Evolutionary conservation across 2,888 invertebrate species (phyloP).

Genomic region (Athalia circularis): DNA sequence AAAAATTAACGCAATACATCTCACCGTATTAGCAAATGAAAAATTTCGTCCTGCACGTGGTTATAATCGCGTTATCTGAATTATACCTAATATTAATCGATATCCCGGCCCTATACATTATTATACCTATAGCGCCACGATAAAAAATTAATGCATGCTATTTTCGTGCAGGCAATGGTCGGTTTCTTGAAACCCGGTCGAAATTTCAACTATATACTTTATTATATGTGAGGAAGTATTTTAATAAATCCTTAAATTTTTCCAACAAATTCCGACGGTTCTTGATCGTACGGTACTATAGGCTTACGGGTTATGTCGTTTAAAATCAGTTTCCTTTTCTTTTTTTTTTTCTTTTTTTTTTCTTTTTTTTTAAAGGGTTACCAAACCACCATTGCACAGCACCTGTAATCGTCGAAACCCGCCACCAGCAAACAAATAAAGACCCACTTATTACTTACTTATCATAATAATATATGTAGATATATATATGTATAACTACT

Average conservation of each 20-base stretch:
- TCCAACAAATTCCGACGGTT: too few species aligned
- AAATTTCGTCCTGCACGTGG: slow-evolving; percentile 14
- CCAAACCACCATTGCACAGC: slow-evolving; percentile 40
- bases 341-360: background rate
- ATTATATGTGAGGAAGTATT: background rate
- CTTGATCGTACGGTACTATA: too few species aligned
- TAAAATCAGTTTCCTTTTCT: background rate
- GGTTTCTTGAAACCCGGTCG: slow-evolving; percentile 54
- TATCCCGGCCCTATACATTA: slow-evolving; percentile 22
- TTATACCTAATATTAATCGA: slow-evolving; percentile 47
- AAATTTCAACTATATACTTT: slow-evolving; percentile 20
- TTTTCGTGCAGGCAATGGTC: slow-evolving; percentile 56
- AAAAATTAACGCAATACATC: background rate
- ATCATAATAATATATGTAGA: slow-evolving; percentile 24
- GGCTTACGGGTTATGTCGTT: background rate
- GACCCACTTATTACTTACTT: slow-evolving; percentile 44
- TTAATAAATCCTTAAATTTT: slow-evolving; percentile 5
- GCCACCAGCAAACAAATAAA: slow-evolving; percentile 54
- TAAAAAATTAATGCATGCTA: slow-evolving; percentile 63
- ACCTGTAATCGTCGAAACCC: slow-evolving; percentile 48
- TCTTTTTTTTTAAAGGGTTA: slow-evolving; percentile 3
- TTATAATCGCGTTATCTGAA: background rate
- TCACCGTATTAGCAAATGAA: background rate
- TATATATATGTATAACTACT: slow-evolving; percentile 30
- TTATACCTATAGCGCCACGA: slow-evolving; percentile 45